Evolutionary conservation across 2,888 invertebrate species (phyloP), one percentile per base, ranked within the genome.

Genomic region (Agonopterix alstromeriana): DNA sequence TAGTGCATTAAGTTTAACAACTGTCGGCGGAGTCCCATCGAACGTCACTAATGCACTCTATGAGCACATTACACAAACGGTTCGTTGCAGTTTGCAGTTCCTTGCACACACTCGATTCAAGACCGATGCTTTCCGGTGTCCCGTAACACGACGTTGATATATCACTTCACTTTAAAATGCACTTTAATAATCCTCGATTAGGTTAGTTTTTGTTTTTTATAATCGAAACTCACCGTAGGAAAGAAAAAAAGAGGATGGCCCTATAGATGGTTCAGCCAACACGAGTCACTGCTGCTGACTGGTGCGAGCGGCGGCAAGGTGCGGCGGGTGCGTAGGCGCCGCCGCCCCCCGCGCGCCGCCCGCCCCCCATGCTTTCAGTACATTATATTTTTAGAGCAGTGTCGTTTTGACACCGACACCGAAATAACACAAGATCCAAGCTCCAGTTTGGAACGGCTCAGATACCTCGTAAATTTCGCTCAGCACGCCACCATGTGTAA

Each of bases 261-360:
- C 86, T 85, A 67, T 65, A 69, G 89, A 87, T 88, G 89, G 92
- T 93, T 93, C 92, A 93, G 90, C 90, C 89, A 86, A 86, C 88
- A 84, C 87, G 86, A 87, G 86, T 67, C 85, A 83, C 89, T 84
- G 82, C 78, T 82, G 85, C 87, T 88, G 87, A 88, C 84, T 86
- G 83, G 81, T 66, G 77, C 68, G 71, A 73, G 81, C 85, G 86
- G 85, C 82, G 87, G 86, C 71, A 84, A 84, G 85, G 82, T 72
- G 80, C 79, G 82, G 82, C 77, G 82, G 78, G 53, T 72, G 83
- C 83, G 84, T 83, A 70, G 82, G 83, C 82, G 82, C 77, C 66
- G 52, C 53, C 61, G 63, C 62, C 66, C 58, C 48, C 66, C 58
- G 67, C 72, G 61, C 65, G 55, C 64, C 53, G 60, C 57, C 53